Conservation (phyloP, 2,113 vertebrate genomes). For the Hiodon alosoides region DNA sequence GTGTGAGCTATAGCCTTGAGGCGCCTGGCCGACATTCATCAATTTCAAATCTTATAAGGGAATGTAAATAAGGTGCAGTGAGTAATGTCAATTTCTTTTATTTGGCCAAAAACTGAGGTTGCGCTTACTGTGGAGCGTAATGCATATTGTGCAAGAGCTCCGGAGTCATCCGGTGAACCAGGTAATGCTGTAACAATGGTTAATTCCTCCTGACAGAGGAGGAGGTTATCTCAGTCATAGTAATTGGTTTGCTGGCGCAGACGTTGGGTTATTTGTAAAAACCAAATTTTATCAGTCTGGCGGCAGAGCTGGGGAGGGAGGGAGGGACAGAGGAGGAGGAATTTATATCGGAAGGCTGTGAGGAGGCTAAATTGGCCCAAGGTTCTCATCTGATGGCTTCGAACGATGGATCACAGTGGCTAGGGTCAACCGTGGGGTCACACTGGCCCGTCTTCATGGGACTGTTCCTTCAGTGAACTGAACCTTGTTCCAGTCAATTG, state of each 20-base stretch:
- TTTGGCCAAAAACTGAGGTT: constrained; percentile 19
- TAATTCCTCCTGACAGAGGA: constrained; percentile 42
- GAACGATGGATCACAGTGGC: constrained; percentile 40
- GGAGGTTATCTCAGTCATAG: constrained; percentile 70
- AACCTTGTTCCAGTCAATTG: too few relatives aligned
- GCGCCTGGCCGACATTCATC: constrained; percentile 60
- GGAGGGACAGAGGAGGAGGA: constrained; percentile 21
- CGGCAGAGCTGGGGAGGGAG: constrained; percentile 43
- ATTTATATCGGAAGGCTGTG: constrained; percentile 54
- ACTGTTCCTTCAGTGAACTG: constrained; percentile 15
- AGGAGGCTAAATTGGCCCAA: constrained; percentile 38
- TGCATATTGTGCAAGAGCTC: constrained; percentile 38
- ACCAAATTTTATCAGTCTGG: constrained; percentile 68
- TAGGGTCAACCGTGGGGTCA: too few relatives aligned
- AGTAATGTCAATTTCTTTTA: constrained; percentile 51
- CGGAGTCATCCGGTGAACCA: constrained; percentile 32
- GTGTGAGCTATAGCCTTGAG: constrained; percentile 54
- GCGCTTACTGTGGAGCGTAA: constrained; percentile 19
- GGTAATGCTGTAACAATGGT: constrained; percentile 45
- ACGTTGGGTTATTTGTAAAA: constrained; percentile 67
- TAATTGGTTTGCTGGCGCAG: constrained; percentile 70
- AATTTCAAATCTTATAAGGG: constrained; percentile 56
- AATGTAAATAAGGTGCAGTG: constrained; percentile 62
- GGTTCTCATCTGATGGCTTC: constrained; percentile 53
- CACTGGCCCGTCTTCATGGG: too few relatives aligned